Evolutionary conservation across 2,113 vertebrate genomes (phyloP), one percentile per base, ranked within the genome.

Genomic region (Caloenas nicobarica): DNA sequence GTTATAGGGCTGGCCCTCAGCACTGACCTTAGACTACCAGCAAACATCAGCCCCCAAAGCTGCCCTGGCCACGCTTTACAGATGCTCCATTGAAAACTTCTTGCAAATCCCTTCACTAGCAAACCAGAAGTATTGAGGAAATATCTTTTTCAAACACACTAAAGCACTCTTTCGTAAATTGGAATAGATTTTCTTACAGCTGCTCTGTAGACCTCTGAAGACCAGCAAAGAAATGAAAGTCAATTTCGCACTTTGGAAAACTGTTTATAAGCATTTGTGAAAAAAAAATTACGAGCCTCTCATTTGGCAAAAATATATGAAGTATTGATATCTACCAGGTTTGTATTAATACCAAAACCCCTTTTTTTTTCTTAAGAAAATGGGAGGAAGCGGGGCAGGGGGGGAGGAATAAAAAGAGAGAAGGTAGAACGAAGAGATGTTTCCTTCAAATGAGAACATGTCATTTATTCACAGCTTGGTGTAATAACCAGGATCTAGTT

Each of bases 341-440:
- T 74, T 44, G 31, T 79, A 42, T 46, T 60, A 19, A 16, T 46
- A 46, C 19, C 19, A 60, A 5, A 53, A 53, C 13, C 2, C 7
- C 3, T n/a, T n/a, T 58, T 12, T 42, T 78, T 60, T 66, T 33
- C 25, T 83, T 33, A 73, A 73, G 73, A 48, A 82, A 92, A 71
- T 7, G 36, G 57, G 10, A 11, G 7, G 11, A 5, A 21, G 2
- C 0, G 7, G 6, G 31, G 10, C 15, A 9, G 3, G 2, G 2
- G 23, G 1, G 13, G 51, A 14, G 25, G 51, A 23, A 66, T 9
- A 62, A n/a, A 42, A 51, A 9, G 58, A 65, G 7, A 61, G 22
- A 70, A 76, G 13, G 13, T 13, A 53, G 36, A 77, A 40, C 22
- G 36, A 72, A 48, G 22, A 61, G 65, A 31, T 56, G 5, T 50